These are phyloP conservation scores for Acleris cristana DNA, from an alignment of 2,888 invertebrate species.

Conservation along the genomic window DNA sequence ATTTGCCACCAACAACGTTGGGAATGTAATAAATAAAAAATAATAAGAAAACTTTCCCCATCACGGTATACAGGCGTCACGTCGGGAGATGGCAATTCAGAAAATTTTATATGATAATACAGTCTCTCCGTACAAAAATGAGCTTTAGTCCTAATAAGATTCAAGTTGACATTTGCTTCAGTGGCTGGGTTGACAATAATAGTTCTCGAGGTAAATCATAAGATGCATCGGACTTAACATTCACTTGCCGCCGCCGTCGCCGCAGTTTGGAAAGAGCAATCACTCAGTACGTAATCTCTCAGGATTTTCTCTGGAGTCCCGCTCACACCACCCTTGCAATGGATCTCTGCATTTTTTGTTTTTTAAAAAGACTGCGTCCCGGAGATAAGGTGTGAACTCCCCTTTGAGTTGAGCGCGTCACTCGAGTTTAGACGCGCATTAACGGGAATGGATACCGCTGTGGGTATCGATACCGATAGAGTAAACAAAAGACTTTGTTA, in stretches of 20 bases:
- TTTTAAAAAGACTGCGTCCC: slow-evolving; percentile 70
- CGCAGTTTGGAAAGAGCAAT: slow-evolving; percentile 77
- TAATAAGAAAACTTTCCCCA: slow-evolving; percentile 82
- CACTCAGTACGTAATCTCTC: slow-evolving; percentile 81
- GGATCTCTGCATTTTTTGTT: slow-evolving; percentile 64
- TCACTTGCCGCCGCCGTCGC: slow-evolving; percentile 66
- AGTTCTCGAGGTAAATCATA: slow-evolving; percentile 67
- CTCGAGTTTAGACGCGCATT: slow-evolving; percentile 51
- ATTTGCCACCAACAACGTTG: slow-evolving; percentile 60
- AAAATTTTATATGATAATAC: slow-evolving; percentile 53
- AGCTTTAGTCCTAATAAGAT: slow-evolving; percentile 45
- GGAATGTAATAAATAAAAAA: slow-evolving; percentile 79
- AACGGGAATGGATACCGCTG: slow-evolving; percentile 46
- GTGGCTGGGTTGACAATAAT: slow-evolving; percentile 39
- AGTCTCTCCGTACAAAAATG: slow-evolving; percentile 44
- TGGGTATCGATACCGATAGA: slow-evolving; percentile 22
- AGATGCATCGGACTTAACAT: slow-evolving; percentile 66
- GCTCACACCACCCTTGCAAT: slow-evolving; percentile 55
- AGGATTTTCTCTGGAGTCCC: slow-evolving; percentile 65
- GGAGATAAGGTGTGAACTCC: slow-evolving; percentile 66
- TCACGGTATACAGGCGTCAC: slow-evolving; percentile 64
- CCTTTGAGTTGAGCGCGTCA: slow-evolving; percentile 52
- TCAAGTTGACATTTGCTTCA: slow-evolving; percentile 47
- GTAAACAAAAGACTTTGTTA: slow-evolving; percentile 21
- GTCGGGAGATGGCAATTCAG: slow-evolving; percentile 64